Conservation (phyloP, 2,797 vertebrate species). For the Microtus obscurus region DNA sequence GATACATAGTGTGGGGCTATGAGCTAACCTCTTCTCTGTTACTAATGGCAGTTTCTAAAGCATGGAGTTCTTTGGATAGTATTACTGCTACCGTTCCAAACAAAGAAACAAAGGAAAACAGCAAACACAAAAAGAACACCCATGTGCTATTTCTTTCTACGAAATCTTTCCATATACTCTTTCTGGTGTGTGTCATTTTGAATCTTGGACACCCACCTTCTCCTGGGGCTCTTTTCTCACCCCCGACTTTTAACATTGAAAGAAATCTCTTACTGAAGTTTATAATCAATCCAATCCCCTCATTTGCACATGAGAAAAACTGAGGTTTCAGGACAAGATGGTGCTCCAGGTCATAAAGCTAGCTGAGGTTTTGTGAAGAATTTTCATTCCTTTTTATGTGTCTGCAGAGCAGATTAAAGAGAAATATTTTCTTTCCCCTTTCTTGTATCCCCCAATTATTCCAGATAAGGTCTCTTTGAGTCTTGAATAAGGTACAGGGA, state of each 20-base stretch:
- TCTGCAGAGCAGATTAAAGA: conserved; percentile 56
- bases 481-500: background rate
- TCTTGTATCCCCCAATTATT: background rate
- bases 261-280: background rate
- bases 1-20: background rate
- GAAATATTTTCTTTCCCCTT: background rate
- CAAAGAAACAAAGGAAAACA: background rate
- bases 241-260: conserved; percentile 31
- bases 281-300: background rate
- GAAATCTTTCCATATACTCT: background rate
- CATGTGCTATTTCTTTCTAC: conserved; percentile 8
- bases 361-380: background rate
- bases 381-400: conserved; percentile 43
- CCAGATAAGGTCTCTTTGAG: background rate
- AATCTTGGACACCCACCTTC: background rate
- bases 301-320: conserved; percentile 55
- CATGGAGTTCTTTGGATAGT: background rate
- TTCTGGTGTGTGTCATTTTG: background rate
- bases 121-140: background rate
- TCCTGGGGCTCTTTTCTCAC: background rate
- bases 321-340: background rate
- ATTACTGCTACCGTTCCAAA: background rate
- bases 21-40: background rate
- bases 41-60: background rate
- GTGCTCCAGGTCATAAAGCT: conserved; percentile 38